A percentile compares a stretch with the other conserved stretches of the same genome.
Evolutionary conservation across 35 echinoderm and acorn worm genomes (phyloP).

Genomic region (Heliocidaris erythrogramma): DNA sequence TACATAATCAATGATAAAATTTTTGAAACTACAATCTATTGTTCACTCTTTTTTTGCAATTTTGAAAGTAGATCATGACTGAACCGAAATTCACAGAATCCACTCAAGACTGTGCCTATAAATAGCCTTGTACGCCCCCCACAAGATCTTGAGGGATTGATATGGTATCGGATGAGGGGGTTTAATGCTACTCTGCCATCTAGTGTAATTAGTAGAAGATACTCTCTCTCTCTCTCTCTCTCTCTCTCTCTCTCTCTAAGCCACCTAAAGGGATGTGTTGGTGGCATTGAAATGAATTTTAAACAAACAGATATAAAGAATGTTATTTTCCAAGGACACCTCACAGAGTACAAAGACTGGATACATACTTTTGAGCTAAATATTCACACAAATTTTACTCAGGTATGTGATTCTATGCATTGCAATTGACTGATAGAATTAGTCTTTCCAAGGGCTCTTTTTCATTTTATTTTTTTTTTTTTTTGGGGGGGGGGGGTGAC

Average conservation of each 20-base stretch:
- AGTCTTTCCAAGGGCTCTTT: no score
- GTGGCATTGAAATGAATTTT: not conserved
- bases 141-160: not conserved
- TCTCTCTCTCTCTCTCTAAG: not conserved
- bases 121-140: not conserved
- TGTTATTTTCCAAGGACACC: not conserved
- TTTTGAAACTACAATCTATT: no score
- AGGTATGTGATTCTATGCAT: no score
- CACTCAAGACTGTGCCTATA: not conserved
- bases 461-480: no score
- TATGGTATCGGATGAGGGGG: not conserved
- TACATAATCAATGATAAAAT: no score
- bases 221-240: not conserved
- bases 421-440: no score
- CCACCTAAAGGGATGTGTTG: not conserved
- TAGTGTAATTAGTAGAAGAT: not conserved
- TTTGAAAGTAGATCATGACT: not conserved
- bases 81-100: not conserved
- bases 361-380: no score
- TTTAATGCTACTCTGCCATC: not conserved
- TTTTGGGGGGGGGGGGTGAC: no score
- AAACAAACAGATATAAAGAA: not conserved
- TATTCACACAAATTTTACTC: no score
- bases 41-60: not conserved
- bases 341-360: not conserved